Conservation (phyloP, 2,113 vertebrate genomes). For the Colossoma macropomum region DNA sequence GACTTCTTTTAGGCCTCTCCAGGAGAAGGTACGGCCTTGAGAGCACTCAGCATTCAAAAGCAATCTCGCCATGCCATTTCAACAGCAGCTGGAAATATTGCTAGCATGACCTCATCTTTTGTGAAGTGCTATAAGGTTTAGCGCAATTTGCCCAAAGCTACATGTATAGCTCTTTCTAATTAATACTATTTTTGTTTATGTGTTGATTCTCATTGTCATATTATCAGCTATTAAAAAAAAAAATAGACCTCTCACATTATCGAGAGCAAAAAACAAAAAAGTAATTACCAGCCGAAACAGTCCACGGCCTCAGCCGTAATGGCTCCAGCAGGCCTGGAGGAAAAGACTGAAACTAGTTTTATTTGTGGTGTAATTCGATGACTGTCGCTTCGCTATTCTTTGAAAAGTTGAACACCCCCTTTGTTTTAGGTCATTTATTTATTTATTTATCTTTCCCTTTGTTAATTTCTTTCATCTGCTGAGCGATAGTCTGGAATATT, state of each 20-base stretch:
- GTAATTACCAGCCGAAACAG: neutral
- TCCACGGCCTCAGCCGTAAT: no score
- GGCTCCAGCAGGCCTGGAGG: no score
- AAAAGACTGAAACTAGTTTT: no score
- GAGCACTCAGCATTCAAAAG: neutral
- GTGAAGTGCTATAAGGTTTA: neutral
- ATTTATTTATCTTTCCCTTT: neutral
- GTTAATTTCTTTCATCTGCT: neutral
- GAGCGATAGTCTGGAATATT: neutral
- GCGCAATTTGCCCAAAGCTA: neutral
- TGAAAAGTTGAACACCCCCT: no score
- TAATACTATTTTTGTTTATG: neutral
- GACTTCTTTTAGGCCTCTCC: neutral
- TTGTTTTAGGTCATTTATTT: no score
- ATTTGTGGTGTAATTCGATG: neutral
- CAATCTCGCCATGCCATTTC: neutral
- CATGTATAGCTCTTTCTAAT: neutral
- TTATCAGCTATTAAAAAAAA: neutral
- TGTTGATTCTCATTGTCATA: neutral
- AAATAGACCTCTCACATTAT: neutral
- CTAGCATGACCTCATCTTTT: neutral
- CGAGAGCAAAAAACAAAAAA: neutral
- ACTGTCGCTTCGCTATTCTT: neutral
- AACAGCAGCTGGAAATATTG: neutral
- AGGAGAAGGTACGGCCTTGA: neutral